Percentiles rank a stretch among this genome's conserved stretches.
These are phyloP conservation scores for Spinus olivaceus DNA, from an alignment of 2,797 vertebrate species.

Conservation along the genomic window DNA sequence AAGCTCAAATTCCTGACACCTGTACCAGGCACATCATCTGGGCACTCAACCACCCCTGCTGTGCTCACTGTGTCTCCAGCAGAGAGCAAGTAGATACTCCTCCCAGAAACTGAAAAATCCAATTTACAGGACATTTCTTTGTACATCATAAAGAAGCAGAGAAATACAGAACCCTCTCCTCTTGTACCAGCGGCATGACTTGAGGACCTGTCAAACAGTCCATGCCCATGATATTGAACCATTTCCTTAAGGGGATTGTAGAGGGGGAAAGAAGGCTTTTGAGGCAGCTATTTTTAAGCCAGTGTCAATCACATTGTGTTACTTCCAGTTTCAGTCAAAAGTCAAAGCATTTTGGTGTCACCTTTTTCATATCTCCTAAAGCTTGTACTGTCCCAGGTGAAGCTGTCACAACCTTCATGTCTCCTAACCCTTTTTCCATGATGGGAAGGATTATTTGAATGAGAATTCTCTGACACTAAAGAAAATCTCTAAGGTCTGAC, in stretches of 20 bases:
- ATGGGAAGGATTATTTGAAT: not conserved
- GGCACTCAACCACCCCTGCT: accelerated
- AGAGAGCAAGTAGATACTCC: not conserved
- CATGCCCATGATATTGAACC: not conserved
- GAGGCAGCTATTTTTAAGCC: not conserved
- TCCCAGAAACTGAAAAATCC: not conserved
- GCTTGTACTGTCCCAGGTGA: not conserved
- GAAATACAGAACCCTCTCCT: not conserved
- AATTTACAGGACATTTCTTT: not conserved
- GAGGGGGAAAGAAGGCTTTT: not conserved
- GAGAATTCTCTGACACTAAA: not conserved
- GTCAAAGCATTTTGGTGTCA: not conserved
- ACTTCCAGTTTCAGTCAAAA: not conserved
- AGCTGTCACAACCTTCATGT: not conserved
- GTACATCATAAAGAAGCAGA: not conserved
- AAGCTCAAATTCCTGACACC: not conserved
- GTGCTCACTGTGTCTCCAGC: not conserved
- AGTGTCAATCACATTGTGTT: not conserved
- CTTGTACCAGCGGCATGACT: not conserved
- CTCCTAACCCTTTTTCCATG: not conserved
- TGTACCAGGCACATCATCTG: not conserved
- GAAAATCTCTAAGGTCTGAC: not conserved
- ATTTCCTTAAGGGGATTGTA: not conserved
- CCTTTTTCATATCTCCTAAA: not conserved
- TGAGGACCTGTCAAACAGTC: not conserved